Base-by-base conservation (phyloP, 2,888 invertebrate species). In the Drosophila paranaensis region DNA sequence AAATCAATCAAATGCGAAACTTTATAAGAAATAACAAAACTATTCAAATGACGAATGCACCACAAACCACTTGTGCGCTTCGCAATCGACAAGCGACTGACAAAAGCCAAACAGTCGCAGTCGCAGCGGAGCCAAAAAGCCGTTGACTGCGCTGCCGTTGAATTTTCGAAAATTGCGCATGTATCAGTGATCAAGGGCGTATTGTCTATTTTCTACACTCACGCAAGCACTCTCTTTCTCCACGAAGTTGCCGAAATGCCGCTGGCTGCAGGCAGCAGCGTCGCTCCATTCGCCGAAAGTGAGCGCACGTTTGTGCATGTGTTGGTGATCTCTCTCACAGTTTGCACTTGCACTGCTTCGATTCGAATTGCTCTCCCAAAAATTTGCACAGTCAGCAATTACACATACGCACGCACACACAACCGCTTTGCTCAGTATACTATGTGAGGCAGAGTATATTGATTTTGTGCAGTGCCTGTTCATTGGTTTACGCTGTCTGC, bases 81-180 rank as follows among this genome's bases (percentile, higher is more conserved):
- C 56, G 68, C 78, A 60, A 54, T 56, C 71, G 78, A 43, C 67
- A 60, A 67, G 65, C 76, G 70, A 86, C 89, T 88, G 84, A 68
- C 69, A 60, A 67, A 55, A 39, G 51, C 70, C 48, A 8, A 45
- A 39, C 6, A 37, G 9, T 30, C 11, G n/a, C 16, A 35, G 35
- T 6, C 13, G 6, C 10, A 16, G 35, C 42, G 48, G 13, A 56
- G 35, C 45, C 66, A 8, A 57, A 67, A 43, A 16, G 51, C 1
- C 13, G 65, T 39, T 8, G 58, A 39, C 53, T 40, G 60, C 60
- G 33, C 33, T 51, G 51, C 27, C 25, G 33, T 13, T 16, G 46
- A 13, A n/a, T 37, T 11, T 8, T 16, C 63, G 11, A 40, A 62
- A 48, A 54, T 25, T 39, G 45, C 27, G 65, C 20, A 13, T 20